A percentile compares a stretch with the other conserved stretches of the same genome.
Conservation (phyloP, 2,797 vertebrate species). For the Rhodeus uyekii region DNA sequence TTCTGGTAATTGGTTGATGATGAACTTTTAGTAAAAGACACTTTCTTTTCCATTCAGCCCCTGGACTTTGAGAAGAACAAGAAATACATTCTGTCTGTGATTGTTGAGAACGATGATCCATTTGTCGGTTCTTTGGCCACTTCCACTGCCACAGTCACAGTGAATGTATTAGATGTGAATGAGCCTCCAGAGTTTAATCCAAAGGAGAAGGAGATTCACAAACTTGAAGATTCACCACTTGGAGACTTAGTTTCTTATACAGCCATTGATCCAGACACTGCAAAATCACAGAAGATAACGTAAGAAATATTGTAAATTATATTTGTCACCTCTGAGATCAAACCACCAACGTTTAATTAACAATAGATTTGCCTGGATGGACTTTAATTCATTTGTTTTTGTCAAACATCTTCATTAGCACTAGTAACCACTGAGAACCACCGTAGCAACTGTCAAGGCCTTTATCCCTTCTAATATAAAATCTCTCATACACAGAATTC, state of each 20-base stretch:
- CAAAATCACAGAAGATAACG: conserved; percentile 78
- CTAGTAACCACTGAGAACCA: no score
- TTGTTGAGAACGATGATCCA: conserved; percentile 79
- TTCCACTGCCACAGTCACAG: conserved; percentile 80
- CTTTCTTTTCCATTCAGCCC: conserved; percentile 61
- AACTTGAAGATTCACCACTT: conserved; percentile 66
- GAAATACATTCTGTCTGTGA: conserved; percentile 75
- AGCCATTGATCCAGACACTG: conserved; percentile 55
- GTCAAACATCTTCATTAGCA: no score
- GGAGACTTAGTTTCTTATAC: conserved; percentile 68
- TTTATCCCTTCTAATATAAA: no score
- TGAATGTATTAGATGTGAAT: conserved; percentile 83
- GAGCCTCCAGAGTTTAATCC: conserved; percentile 84
- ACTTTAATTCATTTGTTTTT: no score
- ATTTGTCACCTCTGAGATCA: no score
- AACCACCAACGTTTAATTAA: no score
- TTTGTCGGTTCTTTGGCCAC: conserved; percentile 71
- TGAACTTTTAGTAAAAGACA: background rate
- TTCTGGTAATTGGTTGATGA: no score
- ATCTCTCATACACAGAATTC: no score
- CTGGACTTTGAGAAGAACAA: conserved; percentile 83
- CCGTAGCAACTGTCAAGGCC: no score
- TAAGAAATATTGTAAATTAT: no score
- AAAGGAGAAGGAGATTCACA: conserved; percentile 47
- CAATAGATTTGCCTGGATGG: no score